A percentile compares a stretch with the other conserved stretches of the same genome.
Conservation (phyloP, 92 coral and sea anemone genomes). For the Scolanthus callimorphus region DNA sequence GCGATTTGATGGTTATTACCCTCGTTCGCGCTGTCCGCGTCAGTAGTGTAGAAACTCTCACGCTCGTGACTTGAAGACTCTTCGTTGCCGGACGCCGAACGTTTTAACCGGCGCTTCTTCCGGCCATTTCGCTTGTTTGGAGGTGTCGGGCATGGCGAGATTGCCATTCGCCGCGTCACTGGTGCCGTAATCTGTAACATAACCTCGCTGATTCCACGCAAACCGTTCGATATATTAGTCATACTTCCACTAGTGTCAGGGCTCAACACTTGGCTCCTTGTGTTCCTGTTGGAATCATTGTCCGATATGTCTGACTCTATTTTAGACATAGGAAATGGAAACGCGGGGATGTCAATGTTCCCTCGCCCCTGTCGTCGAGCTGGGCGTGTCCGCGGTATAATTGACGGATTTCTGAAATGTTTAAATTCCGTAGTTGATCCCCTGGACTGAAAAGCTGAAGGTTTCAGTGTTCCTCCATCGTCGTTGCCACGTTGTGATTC, state of each 20-base stretch:
- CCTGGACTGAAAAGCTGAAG: constrained; percentile 29
- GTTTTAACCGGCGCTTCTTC: constrained; percentile 43
- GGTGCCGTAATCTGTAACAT: constrained; percentile 87
- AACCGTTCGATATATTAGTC: constrained; percentile 71
- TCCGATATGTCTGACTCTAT: constrained; percentile 44
- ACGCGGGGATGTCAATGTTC: constrained; percentile 25
- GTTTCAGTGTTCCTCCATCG: constrained; percentile 4
- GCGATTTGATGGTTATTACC: constrained; percentile 7
- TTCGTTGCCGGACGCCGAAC: constrained; percentile 33
- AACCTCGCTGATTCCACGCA: constrained; percentile 76
- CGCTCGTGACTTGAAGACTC: constrained; percentile 51
- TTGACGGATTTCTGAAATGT: constrained; percentile 77
- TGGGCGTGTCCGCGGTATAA: constrained; percentile 59
- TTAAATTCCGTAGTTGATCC: constrained; percentile 44
- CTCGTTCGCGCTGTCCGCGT: constrained; percentile 71
- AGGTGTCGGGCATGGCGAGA: constrained; percentile 79
- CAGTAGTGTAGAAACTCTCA: constrained; percentile 69
- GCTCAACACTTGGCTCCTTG: constrained; percentile 22
- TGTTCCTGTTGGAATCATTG: constrained; percentile 14
- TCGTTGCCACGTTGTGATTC: constrained; percentile 31
- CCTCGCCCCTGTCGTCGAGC: constrained; percentile 23
- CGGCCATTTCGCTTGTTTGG: constrained; percentile 54
- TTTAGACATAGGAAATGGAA: constrained; percentile 12
- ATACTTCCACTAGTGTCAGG: constrained; percentile 41
- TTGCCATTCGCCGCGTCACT: constrained; percentile 89